Percentiles rank a stretch among this genome's conserved stretches.
phyloP scores from a whole-genome alignment of 1,140 invertebrate species.

The Ephestia elutella region DNA sequence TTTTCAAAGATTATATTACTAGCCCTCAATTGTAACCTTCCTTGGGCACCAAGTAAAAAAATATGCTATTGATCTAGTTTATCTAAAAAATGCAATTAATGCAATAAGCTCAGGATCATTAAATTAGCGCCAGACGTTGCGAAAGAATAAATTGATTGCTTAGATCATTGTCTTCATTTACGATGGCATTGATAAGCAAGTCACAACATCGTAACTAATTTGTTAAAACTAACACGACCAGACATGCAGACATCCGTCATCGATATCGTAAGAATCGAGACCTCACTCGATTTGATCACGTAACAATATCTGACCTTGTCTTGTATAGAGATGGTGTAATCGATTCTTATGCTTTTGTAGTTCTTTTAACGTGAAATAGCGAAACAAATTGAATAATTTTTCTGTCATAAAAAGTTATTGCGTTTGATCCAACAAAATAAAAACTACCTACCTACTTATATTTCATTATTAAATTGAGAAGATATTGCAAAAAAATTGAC shows the following conservation, averaged over 20 bases:
- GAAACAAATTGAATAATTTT: too few relatives aligned
- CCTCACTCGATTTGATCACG: conserved; percentile 34
- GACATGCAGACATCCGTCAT: conserved; percentile 26
- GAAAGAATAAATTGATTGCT: neutral
- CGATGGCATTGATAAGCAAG: conserved; percentile 13
- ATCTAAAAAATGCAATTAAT: too few relatives aligned
- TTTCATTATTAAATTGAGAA: too few relatives aligned
- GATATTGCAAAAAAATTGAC: too few relatives aligned
- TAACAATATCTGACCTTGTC: conserved; percentile 45
- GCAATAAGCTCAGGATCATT: too few relatives aligned
- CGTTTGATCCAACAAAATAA: neutral
- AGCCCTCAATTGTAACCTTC: too few relatives aligned
- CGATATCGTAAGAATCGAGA: conserved; percentile 34
- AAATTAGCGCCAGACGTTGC: neutral
- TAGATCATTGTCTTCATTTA: conserved; percentile 12
- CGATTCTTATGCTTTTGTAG: conserved; percentile 25
- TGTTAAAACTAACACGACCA: conserved; percentile 12
- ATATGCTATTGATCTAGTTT: neutral
- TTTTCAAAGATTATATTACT: neutral
- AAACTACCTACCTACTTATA: too few relatives aligned
- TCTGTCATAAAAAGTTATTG: neutral
- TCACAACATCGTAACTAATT: conserved; percentile 8
- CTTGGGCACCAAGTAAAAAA: neutral
- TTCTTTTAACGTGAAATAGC: conserved; percentile 9
- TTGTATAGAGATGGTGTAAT: conserved; percentile 41